These are phyloP conservation scores for Drosophila melanica DNA, from an alignment of 1,140 invertebrate genomes.

Conservation along the genomic window DNA sequence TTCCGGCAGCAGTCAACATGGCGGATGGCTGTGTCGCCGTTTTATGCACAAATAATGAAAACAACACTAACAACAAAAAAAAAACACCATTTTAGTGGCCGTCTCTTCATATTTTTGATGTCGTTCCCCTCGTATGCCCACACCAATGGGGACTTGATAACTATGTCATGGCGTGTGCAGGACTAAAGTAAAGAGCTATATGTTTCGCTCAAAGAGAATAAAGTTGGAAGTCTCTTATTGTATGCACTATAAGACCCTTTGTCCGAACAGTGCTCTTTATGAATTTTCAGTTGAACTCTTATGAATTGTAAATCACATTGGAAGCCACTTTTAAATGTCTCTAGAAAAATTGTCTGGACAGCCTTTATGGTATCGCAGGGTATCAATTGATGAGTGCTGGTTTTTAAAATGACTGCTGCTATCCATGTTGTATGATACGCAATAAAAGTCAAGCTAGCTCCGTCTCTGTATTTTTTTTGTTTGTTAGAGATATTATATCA, in stretches of 20 bases:
- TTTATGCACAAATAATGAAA: slow-evolving; percentile 59
- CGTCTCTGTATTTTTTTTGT: not conserved
- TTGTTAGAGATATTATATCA: not conserved
- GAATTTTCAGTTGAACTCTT: too few species aligned
- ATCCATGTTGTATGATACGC: not conserved
- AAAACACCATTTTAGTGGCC: slow-evolving; percentile 31
- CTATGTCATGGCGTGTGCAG: slow-evolving; percentile 12
- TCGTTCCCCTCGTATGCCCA: slow-evolving; percentile 25
- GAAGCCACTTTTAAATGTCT: too few species aligned
- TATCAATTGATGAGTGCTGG: not conserved
- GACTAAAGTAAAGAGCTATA: not conserved
- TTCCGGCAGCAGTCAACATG: slow-evolving; percentile 75
- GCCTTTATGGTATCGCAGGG: not conserved
- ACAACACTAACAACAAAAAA: slow-evolving; percentile 20
- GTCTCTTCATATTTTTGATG: slow-evolving; percentile 62
- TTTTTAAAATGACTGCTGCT: not conserved
- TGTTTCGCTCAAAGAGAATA: slow-evolving; percentile 7
- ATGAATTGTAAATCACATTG: not conserved
- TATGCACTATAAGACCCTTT: too few species aligned
- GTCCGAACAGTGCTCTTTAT: not conserved
- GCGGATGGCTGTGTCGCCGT: slow-evolving; percentile 72
- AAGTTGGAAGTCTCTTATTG: not conserved
- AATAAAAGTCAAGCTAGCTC: not conserved
- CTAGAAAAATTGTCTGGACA: too few species aligned
- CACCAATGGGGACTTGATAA: slow-evolving; percentile 6